A percentile compares a stretch with the other conserved stretches of the same genome.
These are phyloP conservation scores for Drosophila percnosoma DNA, from an alignment of 2,888 invertebrate genomes.

Conservation along the genomic window DNA sequence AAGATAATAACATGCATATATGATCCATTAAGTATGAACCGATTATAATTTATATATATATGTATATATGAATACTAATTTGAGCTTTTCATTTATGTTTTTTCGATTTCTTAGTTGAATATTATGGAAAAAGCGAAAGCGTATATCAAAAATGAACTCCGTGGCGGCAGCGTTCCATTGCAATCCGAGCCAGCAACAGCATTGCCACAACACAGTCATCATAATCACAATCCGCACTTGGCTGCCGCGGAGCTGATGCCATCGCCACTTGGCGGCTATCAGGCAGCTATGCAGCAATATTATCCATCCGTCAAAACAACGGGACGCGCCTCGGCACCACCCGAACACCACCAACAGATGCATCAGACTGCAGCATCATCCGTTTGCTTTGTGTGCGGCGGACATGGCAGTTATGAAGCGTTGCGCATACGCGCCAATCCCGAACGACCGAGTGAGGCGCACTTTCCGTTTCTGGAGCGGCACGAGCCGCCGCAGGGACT, in stretches of 20 bases:
- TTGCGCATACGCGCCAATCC: slow-evolving; percentile 89
- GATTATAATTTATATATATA: not conserved
- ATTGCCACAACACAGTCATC: slow-evolving; percentile 28
- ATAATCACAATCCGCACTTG: slow-evolving; percentile 25
- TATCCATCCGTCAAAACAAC: slow-evolving; percentile 50
- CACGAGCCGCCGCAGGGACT: slow-evolving; percentile 93
- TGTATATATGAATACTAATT: not conserved
- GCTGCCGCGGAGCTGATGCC: slow-evolving; percentile 61
- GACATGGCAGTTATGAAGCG: slow-evolving; percentile 88
- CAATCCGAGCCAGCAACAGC: slow-evolving; percentile 59
- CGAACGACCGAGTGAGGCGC: slow-evolving; percentile 90
- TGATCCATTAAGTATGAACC: not conserved
- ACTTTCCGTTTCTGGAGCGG: slow-evolving; percentile 95
- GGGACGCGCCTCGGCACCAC: slow-evolving; percentile 62
- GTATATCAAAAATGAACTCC: slow-evolving; percentile 90
- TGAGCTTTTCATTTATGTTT: not conserved
- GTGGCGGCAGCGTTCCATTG: slow-evolving; percentile 84
- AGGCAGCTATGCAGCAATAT: slow-evolving; percentile 50
- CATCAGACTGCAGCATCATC: slow-evolving; percentile 57
- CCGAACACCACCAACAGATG: slow-evolving; percentile 56
- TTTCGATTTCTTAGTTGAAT: slow-evolving; percentile 55
- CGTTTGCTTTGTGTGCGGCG: slow-evolving; percentile 91
- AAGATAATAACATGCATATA: not conserved
- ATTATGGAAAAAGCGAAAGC: slow-evolving; percentile 89
- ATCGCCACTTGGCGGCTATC: slow-evolving; percentile 52